These are phyloP conservation scores for Pomatostomus ruficeps DNA, from an alignment of 2,113 vertebrate genomes.

Conservation along the genomic window DNA sequence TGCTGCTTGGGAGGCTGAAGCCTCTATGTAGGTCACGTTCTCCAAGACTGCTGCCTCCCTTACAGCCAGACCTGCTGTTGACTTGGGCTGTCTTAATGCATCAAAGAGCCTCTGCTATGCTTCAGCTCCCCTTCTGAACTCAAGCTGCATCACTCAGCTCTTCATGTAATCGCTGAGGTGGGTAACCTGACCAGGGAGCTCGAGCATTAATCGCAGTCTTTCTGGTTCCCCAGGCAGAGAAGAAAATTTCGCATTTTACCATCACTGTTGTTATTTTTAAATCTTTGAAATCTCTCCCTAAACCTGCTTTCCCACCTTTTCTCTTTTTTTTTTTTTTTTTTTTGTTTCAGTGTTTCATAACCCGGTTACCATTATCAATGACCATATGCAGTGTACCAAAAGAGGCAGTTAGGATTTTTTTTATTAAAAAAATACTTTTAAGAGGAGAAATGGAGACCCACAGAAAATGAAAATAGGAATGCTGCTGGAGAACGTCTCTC, in stretches of 20 bases:
- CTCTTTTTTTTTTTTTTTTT: neutral
- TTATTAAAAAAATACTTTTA: neutral
- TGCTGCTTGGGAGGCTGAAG: slow-evolving; percentile 33
- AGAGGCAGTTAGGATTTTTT: neutral
- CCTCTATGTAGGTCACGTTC: slow-evolving; percentile 58
- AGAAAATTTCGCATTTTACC: neutral
- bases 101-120: slow-evolving; percentile 21
- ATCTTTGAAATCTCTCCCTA: neutral
- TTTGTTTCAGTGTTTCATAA: neutral
- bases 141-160: neutral
- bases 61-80: slow-evolving; percentile 50
- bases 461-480: neutral
- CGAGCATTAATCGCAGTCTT: neutral
- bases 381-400: neutral
- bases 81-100: slow-evolving; percentile 31
- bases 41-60: slow-evolving; percentile 26
- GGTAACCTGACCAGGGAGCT: slow-evolving; percentile 10
- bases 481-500: neutral
- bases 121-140: slow-evolving; percentile 46
- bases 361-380: neutral
- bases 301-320: neutral
- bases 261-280: neutral
- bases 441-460: neutral
- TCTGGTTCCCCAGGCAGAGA: neutral
- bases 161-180: slow-evolving; percentile 33